A percentile compares a stretch with the other conserved stretches of the same genome.
phyloP scores from a whole-genome alignment of 2,797 vertebrate species.

The Enteromius argenteus region DNA sequence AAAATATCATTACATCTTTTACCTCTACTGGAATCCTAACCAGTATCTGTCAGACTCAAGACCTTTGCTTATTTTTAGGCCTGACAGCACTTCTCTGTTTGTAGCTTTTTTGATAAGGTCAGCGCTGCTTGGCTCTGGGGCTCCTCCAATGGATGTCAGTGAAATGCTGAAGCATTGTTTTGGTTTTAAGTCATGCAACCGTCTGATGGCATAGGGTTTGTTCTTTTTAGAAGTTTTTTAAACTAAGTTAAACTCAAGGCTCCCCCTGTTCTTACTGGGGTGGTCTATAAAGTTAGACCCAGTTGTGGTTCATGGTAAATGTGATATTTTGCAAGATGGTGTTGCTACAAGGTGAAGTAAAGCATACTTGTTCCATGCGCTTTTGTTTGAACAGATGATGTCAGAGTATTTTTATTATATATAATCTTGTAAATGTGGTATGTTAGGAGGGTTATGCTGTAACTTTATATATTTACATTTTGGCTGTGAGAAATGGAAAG shows the following conservation, averaged over 20 bases:
- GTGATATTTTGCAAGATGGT: constrained; percentile 2
- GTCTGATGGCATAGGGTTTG: constrained; percentile 3
- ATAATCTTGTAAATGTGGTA: constrained; percentile 1
- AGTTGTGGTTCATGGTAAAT: neutral
- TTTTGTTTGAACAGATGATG: constrained; percentile 36
- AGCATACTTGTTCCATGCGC: constrained; percentile 20
- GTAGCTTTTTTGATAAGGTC: constrained; percentile 45
- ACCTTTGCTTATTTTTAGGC: constrained; percentile 29
- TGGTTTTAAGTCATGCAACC: constrained; percentile 30
- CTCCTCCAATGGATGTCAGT: constrained; percentile 18
- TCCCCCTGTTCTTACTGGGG: neutral
- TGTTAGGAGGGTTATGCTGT: neutral
- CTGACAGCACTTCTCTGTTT: constrained; percentile 38
- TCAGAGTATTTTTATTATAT: constrained; percentile 16
- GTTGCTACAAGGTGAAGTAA: neutral
- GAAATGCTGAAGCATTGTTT: constrained; percentile 29
- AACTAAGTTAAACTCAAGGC: constrained; percentile 12
- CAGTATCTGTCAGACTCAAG: neutral
- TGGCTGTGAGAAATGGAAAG: constrained; percentile 28
- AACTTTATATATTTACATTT: constrained; percentile 23
- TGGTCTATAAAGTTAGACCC: constrained; percentile 14
- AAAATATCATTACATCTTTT: neutral
- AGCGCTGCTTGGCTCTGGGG: constrained; percentile 17
- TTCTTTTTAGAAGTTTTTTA: constrained; percentile 7
- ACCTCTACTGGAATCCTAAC: neutral